Base-by-base conservation (phyloP, 2,797 vertebrate species). In the Geotrypetes seraphini region DNA sequence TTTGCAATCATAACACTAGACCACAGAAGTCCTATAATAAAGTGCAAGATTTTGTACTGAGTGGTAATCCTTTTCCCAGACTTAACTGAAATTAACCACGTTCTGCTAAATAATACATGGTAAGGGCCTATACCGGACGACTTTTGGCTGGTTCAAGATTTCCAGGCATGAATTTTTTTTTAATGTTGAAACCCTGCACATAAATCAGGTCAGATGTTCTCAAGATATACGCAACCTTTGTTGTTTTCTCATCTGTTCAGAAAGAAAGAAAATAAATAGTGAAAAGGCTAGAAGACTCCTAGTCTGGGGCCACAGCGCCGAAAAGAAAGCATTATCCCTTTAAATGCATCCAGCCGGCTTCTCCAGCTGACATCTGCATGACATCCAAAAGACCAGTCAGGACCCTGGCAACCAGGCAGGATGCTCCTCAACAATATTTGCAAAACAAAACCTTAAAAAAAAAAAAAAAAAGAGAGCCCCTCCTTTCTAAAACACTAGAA, bases 351-450 rank as follows among this genome's bases (percentile, higher is more conserved):
- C 39, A 57, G 57, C 37, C 56, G 61, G 61, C 63, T 50, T 39
- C 66, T 54, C 56, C 73, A 75, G 73, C 69, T 83, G 75, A 81
- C 77, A 68, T 59, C 42, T 48, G 50, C 57, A 57, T 40, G 52
- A 57, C 46, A 51, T 50, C 53, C 74, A 65, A 69, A 66, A 57
- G 54, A 19, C 36, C 51, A 61, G 53, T 69, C 28, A 33, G 38
- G 59, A 51, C 47, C 39, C 55, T 42, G 41, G 50, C 53, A 57
- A 44, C 32, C 35, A 16, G 25, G 43, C 21, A 34, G 29, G 28
- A 50, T 38, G n/a, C n/a, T 53, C 57, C 41, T 36, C 52, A 44
- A 45, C 27, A 47, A 18, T 33, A 57, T 58, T 50, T 67, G 55
- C 57, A 71, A 67, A 72, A 69, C 63, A 66, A 78, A 71, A 64